These are phyloP conservation scores for Atethmia centrago DNA, from an alignment of 2,888 invertebrate genomes.

Conservation along the genomic window DNA sequence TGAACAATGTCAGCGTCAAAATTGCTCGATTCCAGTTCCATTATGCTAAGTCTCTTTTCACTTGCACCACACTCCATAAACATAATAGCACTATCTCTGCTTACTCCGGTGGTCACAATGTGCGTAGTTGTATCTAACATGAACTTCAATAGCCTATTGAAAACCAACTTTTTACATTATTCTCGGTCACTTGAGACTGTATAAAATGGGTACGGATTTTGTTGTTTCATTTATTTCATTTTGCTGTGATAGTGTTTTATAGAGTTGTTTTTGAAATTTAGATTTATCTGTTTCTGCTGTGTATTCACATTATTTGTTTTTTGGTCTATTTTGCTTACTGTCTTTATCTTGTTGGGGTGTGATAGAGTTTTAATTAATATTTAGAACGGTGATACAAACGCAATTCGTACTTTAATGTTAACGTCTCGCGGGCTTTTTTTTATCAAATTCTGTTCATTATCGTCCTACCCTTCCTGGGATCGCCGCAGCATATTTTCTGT, in stretches of 20 bases:
- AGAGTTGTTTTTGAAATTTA: slow-evolving; percentile 31
- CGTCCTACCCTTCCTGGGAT: not conserved
- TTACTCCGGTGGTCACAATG: slow-evolving; percentile 73
- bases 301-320: not conserved
- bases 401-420: not conserved
- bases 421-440: not conserved
- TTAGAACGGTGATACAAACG: not conserved
- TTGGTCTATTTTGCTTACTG: not conserved
- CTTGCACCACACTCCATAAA: slow-evolving; percentile 56
- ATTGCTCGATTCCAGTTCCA: not conserved
- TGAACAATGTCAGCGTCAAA: not conserved
- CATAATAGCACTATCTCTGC: slow-evolving; percentile 74
- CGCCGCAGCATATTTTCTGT: not conserved
- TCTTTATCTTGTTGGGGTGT: not conserved
- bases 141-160: slow-evolving; percentile 82
- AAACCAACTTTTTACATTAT: slow-evolving; percentile 74
- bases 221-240: slow-evolving; percentile 25
- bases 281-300: slow-evolving; percentile 26
- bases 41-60: not conserved
- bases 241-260: slow-evolving; percentile 43
- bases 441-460: not conserved
- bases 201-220: slow-evolving; percentile 55
- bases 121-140: slow-evolving; percentile 76
- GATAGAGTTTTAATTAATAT: not conserved
- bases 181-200: slow-evolving; percentile 69